Evolutionary conservation across 2,113 vertebrate genomes (phyloP), one percentile per base, ranked within the genome.

Genomic region (Channa argus): DNA sequence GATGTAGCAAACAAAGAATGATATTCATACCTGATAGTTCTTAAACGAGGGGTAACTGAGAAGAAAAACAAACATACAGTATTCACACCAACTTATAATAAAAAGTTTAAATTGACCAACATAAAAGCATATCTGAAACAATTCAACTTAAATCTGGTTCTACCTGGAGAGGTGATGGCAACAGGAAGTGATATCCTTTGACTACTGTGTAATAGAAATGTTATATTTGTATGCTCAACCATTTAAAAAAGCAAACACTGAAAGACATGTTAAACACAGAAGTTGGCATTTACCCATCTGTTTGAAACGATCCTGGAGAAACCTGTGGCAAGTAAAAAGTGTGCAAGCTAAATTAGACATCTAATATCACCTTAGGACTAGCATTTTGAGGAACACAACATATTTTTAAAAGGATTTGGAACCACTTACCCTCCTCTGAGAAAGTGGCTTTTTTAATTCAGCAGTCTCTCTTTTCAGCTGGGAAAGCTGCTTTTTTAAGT

Each of bases 151-250:
- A 52, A 33, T 89, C 84, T 93, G 53, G 12, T 41, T 46, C 83
- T 90, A 94, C 95, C 94, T 81, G 96, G 96, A 3, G 96, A 94
- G 52, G 96, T 96, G 77, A 97, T 89, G 38, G 94, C 95, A 44
- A 97, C 92, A 24, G 95, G 96, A 11, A 95, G 94, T 11, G 95
- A 88, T 82, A 94, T 93, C 78, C 94, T 95, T 79, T 89, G 92
- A 81, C 82, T 58, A 13, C 94, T 96, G 70, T 15, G 24, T 15
- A 46, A 9, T 8, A 61, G 4, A 6, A 37, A 15, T 14, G 8
- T 9, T 15, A 52, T 50, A 15, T 38, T 9, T 15, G 49, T 50
- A 15, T 38, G 45, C 8, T 53, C 24, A 39, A 9, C 8, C 0
- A 0, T 45, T 59, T 56, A 15, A 24, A 45, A 52, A 41, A 6